Evolutionary conservation across 2,888 invertebrate species (phyloP), one percentile per base, ranked within the genome.

Genomic region (Hemithea aestivaria): DNA sequence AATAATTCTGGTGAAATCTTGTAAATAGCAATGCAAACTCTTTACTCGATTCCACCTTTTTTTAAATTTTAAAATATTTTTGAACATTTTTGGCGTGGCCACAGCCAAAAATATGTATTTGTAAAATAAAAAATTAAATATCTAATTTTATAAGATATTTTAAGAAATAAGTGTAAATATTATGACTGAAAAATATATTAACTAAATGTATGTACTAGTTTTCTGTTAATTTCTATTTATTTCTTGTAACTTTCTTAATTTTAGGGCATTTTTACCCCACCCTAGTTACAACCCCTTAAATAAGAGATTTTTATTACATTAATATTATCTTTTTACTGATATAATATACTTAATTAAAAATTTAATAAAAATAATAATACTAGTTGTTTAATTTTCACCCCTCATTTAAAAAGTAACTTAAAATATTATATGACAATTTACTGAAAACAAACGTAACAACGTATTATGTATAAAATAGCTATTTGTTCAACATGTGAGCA

Each of bases 21-120:
- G 85, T 85, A 85, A 85, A 87, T 76, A 72, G 80, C 58, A 40
- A 43, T 35, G 42, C 30, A 53, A 40, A 40, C 77, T 82, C 81
- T 81, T 84, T 82, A 83, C 79, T 81, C 63, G 73, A 64, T 83
- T 84, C 75, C 83, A 83, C 81, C 79, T 38, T 34, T 39, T 30
- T 35, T 30, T 29, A 33, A 33, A 42, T 20, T 34, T 7, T 21
- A 29, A 28, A 10, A 10, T 35, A 31, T 30, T 20, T 34, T 2
- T 38, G 35, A 28, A 12, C 7, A 11, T 23, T 36, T 46, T 41
- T 45, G 41, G 45, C 40, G 48, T 49, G 46, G 45, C 44, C 41
- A 43, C 45, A 45, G 40, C 45, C 45, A 39, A 48, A 40, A 35
- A 36, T 16, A 24, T 20, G 10, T 36, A 10, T 7, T 7, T 30